Evolutionary conservation across 2,888 invertebrate species (phyloP).

Genomic region (Acanthopleura granulata): DNA sequence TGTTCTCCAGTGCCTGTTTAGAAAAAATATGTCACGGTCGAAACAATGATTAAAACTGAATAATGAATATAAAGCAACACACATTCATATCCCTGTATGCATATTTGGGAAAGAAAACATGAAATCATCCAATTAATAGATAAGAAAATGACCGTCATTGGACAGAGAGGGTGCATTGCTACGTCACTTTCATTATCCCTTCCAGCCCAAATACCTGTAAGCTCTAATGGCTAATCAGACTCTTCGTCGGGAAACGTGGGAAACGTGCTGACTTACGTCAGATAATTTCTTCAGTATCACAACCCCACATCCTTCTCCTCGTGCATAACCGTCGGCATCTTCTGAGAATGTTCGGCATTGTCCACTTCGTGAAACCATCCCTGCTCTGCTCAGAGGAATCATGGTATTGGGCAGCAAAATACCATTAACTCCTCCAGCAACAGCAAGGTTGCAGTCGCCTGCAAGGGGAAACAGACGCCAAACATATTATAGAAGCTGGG

Average conservation of each 20-base stretch:
- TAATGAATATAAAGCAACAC: too few relatives aligned
- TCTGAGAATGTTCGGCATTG: conserved; percentile 45
- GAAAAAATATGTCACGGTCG: neutral
- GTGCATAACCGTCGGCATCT: conserved; percentile 48
- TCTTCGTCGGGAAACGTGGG: too few relatives aligned
- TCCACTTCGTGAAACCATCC: conserved; percentile 47
- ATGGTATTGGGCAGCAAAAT: conserved; percentile 48
- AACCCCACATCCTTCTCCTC: conserved; percentile 53
- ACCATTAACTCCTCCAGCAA: conserved; percentile 50
- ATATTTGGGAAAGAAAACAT: too few relatives aligned
- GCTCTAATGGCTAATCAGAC: too few relatives aligned
- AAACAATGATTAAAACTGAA: too few relatives aligned
- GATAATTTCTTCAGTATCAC: conserved; percentile 41
- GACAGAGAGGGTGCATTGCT: too few relatives aligned
- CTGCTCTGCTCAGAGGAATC: conserved; percentile 40
- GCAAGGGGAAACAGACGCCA: neutral
- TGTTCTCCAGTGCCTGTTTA: conserved; percentile 38
- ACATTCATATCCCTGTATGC: too few relatives aligned
- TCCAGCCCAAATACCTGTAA: too few relatives aligned
- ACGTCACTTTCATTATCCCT: too few relatives aligned
- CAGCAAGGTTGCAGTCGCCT: conserved; percentile 42
- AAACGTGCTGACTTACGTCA: conserved; percentile 31
- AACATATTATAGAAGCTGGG: too few relatives aligned
- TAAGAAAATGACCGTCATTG: too few relatives aligned
- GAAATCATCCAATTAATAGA: too few relatives aligned